Conservation (phyloP, 2,797 vertebrate genomes). For the Smutsia temminckii region DNA sequence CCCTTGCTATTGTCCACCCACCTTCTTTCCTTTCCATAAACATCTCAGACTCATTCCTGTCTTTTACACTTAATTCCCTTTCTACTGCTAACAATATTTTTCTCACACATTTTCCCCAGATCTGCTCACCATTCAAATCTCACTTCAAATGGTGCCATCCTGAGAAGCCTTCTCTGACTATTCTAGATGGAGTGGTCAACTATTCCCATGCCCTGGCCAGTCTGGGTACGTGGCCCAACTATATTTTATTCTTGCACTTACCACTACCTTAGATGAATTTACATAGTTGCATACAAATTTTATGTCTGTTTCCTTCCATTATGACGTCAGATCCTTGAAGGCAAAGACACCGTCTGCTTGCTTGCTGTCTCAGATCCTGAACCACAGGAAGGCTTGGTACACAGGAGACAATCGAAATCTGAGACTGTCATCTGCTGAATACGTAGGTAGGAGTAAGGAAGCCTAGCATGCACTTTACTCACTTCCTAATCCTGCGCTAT, state of each 20-base stretch:
- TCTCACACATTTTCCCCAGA: neutral
- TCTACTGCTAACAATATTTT: neutral
- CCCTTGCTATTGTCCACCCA: neutral
- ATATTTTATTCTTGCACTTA: neutral
- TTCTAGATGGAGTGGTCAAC: neutral
- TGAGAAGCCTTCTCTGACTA: neutral
- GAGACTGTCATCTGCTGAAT: neutral
- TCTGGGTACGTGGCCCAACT: accelerated
- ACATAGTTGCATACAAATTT: neutral
- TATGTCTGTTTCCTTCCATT: neutral
- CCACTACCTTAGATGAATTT: neutral
- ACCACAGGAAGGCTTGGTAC: no score
- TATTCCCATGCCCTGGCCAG: accelerated
- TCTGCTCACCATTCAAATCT: neutral
- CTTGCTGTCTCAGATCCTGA: neutral
- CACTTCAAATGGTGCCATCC: neutral
- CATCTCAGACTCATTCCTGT: neutral
- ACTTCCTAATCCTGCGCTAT: neutral
- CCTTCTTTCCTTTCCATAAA: neutral
- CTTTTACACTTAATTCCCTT: accelerated
- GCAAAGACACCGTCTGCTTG: accelerated
- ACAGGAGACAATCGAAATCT: accelerated
- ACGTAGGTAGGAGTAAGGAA: neutral
- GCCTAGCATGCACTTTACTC: accelerated
- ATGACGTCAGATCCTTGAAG: neutral